Base-by-base conservation (phyloP, 2,888 invertebrate species). In the Drosophila borborema region DNA sequence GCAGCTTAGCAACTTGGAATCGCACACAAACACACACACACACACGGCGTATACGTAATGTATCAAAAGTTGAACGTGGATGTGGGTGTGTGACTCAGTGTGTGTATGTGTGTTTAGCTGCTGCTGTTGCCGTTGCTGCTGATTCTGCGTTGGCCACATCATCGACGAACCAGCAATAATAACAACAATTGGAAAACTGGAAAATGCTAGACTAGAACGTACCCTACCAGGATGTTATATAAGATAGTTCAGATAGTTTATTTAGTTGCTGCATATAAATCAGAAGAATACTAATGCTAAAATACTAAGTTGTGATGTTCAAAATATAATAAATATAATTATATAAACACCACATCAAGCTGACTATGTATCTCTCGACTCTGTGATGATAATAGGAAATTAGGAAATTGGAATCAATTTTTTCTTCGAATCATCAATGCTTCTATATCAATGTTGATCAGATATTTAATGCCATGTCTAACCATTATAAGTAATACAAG, bases 1-100 rank as follows among this genome's bases (percentile, higher is more conserved):
- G 41, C 64, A 66, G 66, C 71, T 71, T 71, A 64, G 54, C 40
- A 64, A 64, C 54, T 65, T 34, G 49, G 31, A 49, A 20, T 48
- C 43, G 23, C 69, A 41, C 34, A 59, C 41, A 18, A 49, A 36
- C 43, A 46, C 28, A 54, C 28, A 46, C 28, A 46, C 28, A 54
- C 72, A 48, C 72, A 51, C 20, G 53, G 59, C 64, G 76, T 80
- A 72, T 76, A 78, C 68, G 80, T 76, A 76, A 86, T 89, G 86
- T 89, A 81, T 86, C 79, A 86, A 81, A 81, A 84, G 73, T 72
- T 73, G 58, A 40, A 18, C 58, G 61, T 51, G 55, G 55, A 60
- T 64, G 68, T 10, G 18, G n/a, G 9, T 8, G 28, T 3, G 28
- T 28, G 55, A 60, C 63, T 23, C 38, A 20, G 65, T 20, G 34